Conservation (phyloP, 2,888 invertebrate species). For the Mesorhabditis sp. region DNA sequence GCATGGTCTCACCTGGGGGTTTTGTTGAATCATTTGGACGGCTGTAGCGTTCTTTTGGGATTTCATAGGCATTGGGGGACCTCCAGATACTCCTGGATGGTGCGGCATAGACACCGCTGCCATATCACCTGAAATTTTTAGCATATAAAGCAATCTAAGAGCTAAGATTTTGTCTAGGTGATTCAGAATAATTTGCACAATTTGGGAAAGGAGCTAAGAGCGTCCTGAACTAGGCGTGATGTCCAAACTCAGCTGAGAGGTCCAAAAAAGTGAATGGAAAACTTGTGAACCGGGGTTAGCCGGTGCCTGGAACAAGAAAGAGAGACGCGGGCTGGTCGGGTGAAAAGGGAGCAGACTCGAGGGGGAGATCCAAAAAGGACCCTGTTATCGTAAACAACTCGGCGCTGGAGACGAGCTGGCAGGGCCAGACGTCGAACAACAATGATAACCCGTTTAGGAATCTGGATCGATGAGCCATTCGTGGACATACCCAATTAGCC, state of each 20-base stretch:
- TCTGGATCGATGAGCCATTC: no score
- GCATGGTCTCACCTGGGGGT: no score
- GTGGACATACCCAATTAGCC: no score
- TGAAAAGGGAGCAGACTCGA: background rate
- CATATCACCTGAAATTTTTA: background rate
- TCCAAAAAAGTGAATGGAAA: background rate
- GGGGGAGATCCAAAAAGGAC: background rate
- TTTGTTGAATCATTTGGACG: background rate
- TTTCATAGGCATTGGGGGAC: constrained; percentile 3
- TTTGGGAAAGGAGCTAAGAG: no score
- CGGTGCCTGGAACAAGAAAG: background rate
- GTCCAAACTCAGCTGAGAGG: no score
- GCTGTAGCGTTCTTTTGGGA: background rate
- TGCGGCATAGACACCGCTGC: constrained; percentile 5
- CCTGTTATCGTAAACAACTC: constrained; percentile 4
- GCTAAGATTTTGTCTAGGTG: no score
- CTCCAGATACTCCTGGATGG: background rate
- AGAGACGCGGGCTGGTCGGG: background rate
- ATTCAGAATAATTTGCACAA: no score
- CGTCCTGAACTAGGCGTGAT: no score
- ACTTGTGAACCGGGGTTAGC: background rate
- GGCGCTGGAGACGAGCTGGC: background rate
- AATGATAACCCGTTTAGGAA: background rate
- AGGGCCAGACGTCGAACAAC: background rate
- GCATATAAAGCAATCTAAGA: no score